A percentile compares a stretch with the other conserved stretches of the same genome.
phyloP scores from a whole-genome alignment of 1,140 invertebrate species.

The Neodiprion lecontei region DNA sequence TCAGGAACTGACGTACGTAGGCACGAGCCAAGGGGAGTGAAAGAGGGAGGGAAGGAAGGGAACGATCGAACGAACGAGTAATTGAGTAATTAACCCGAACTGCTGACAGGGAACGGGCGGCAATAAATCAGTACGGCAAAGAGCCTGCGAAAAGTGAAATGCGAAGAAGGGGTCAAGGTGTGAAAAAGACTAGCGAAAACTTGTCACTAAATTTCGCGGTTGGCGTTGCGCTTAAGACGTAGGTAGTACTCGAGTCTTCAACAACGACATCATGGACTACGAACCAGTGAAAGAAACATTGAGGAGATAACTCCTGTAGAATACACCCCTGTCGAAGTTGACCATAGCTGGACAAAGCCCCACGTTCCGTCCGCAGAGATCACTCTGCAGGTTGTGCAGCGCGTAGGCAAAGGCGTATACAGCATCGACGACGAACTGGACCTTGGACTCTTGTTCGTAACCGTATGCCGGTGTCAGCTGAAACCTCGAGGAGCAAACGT shows the following conservation, averaged over 20 bases:
- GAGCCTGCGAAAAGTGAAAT: background rate
- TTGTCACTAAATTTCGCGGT: no score
- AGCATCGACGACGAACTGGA: slow-evolving; percentile 89
- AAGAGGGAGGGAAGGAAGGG: background rate
- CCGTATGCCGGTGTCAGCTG: slow-evolving; percentile 50
- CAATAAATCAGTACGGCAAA: slow-evolving; percentile 2
- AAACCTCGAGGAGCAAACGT: slow-evolving; percentile 53
- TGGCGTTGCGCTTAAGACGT: no score
- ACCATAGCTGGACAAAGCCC: slow-evolving; percentile 71
- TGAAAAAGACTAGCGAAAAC: no score
- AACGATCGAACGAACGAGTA: slow-evolving; percentile 10
- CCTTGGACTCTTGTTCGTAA: slow-evolving; percentile 83
- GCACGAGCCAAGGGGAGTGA: no score
- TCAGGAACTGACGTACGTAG: background rate
- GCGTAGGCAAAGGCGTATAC: slow-evolving; percentile 87
- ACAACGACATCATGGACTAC: slow-evolving; percentile 29
- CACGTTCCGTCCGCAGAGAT: slow-evolving; percentile 61
- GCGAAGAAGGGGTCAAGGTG: no score
- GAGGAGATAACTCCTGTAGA: slow-evolving; percentile 74
- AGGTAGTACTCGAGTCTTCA: no score
- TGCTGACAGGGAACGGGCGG: slow-evolving; percentile 1
- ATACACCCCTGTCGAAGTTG: slow-evolving; percentile 70
- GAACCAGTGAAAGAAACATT: slow-evolving; percentile 74
- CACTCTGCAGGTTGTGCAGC: slow-evolving; percentile 68
- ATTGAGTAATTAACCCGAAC: slow-evolving; percentile 1